Evolutionary conservation across 2,797 vertebrate genomes (phyloP), one percentile per base, ranked within the genome.

Genomic region (Vespertilio murinus): DNA sequence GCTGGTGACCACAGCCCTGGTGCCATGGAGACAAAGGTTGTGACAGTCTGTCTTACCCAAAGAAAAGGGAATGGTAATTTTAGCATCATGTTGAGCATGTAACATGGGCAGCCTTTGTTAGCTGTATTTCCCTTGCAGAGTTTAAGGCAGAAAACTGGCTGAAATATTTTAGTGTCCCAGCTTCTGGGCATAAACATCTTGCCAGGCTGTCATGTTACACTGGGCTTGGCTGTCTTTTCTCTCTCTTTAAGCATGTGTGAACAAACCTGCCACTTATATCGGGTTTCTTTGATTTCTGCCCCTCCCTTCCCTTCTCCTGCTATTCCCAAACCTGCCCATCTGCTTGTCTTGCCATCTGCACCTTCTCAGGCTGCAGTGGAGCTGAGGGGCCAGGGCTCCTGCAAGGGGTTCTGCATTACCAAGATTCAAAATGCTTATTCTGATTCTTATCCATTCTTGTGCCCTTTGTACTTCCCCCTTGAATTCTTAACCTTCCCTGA

Each of bases 81-180:
- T 64, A 95, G 69, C 69, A 95, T 93, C 90, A 65, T 75, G 54
- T 74, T 0, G 28, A 86, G 64, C 2, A 2, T 61, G 52, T 70
- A 88, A 80, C 65, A 28, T 40, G 42, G 40, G 78, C 96, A 96
- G 94, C 35, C 90, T 97, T 98, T 4, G 0, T 97, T 96, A 96
- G 67, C 91, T 78, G 80, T 8, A 5, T 94, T 97, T 94, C 92
- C 96, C 96, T 42, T 69, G 95, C 96, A 96, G 80, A 94, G 65
- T 77, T 75, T 8, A 35, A n/a, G 90, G 67, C 83, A 96, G 96
- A 96, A 98, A 97, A 94, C 90, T 92, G 97, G 90, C 1, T 49
- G 96, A 96, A 97, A 96, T 97, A 96, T 97, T 97, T 97, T 25
- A 95, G 96, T 94, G 95, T 96, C 82, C 95, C 42, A 4, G 83